Percentiles rank a stretch among this genome's conserved stretches.
Evolutionary conservation across 1,140 invertebrate species (phyloP).

Genomic region (Heliconius nattereri): DNA sequence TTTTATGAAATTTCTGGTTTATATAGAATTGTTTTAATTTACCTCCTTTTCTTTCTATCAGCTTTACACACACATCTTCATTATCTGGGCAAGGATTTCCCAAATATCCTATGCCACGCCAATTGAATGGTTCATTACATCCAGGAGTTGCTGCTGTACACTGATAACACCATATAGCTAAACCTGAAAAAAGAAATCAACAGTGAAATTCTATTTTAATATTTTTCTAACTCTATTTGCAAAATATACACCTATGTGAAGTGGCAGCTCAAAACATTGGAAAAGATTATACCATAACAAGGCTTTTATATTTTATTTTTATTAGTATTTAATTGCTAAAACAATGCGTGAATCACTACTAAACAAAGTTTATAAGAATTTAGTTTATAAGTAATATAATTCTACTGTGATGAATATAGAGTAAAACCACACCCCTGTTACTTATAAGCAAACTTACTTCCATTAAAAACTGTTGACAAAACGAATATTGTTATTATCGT

Average conservation of each 20-base stretch:
- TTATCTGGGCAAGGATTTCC: slow-evolving; percentile 90
- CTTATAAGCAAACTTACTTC: slow-evolving; percentile 51
- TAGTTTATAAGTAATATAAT: not conserved
- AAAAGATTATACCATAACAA: too few relatives aligned
- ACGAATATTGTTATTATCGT: slow-evolving; percentile 35
- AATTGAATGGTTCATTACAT: slow-evolving; percentile 92
- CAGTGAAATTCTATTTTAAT: not conserved
- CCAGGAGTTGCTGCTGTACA: slow-evolving; percentile 95
- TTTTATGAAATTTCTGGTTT: too few relatives aligned
- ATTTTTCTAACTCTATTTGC: not conserved
- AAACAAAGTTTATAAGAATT: not conserved
- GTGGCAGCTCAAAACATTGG: too few relatives aligned
- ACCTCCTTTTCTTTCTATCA: slow-evolving; percentile 94
- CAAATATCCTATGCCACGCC: slow-evolving; percentile 84
- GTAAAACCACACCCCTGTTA: slow-evolving; percentile 19
- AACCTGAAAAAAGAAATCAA: slow-evolving; percentile 59
- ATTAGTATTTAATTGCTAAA: not conserved
- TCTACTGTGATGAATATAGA: not conserved
- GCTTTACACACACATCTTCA: slow-evolving; percentile 95
- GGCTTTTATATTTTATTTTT: not conserved
- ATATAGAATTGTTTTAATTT: slow-evolving; percentile 12
- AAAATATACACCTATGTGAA: too few relatives aligned
- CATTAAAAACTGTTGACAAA: slow-evolving; percentile 42
- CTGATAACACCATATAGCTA: slow-evolving; percentile 90
- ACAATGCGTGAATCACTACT: not conserved